Conservation (phyloP, 1,140 invertebrate genomes). For the Bradysia coprophila region DNA sequence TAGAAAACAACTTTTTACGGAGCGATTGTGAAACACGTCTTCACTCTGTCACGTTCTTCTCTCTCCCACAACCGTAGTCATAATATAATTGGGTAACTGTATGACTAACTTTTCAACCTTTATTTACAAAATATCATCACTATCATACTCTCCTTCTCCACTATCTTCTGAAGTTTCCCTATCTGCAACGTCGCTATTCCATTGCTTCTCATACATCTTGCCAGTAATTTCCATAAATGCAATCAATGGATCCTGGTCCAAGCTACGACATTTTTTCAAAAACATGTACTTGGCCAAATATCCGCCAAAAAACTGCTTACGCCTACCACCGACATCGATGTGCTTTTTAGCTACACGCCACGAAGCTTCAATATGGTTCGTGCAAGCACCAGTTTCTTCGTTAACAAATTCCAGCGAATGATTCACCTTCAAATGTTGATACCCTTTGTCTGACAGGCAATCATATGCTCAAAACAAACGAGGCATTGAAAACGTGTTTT, state of each 20-base stretch:
- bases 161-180: background rate
- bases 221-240: background rate
- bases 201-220: background rate
- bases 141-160: background rate
- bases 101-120: no score
- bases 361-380: constrained; percentile 3
- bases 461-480: no score
- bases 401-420: constrained; percentile 9
- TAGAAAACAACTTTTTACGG: no score
- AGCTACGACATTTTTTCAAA: background rate
- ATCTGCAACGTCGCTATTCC: background rate
- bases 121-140: no score
- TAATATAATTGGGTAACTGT: no score
- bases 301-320: background rate
- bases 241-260: background rate
- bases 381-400: constrained; percentile 7
- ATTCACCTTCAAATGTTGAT: constrained; percentile 9
- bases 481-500: no score
- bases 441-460: constrained; percentile 6
- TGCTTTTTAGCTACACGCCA: background rate
- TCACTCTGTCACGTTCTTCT: no score
- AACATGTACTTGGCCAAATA: constrained; percentile 2
- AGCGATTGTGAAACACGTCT: no score
- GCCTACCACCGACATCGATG: background rate
- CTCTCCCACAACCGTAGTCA: no score